Conservation (phyloP, 2,888 invertebrate species). For the Mesoligia furuncula region DNA sequence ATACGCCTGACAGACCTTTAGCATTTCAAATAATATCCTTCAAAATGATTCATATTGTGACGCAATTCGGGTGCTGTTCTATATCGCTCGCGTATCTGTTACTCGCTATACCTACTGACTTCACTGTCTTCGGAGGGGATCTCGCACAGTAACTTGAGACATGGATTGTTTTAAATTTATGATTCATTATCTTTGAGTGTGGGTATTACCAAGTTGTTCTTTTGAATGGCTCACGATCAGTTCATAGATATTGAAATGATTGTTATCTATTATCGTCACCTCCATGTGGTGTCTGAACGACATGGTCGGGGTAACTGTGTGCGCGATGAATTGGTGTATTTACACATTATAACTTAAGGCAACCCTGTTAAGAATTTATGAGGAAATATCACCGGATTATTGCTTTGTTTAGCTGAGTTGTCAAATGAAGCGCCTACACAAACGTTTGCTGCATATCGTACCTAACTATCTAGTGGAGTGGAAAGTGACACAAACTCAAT, state of each 20-base stretch:
- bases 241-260: not conserved
- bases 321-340: not conserved
- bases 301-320: not conserved
- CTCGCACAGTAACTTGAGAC: not conserved
- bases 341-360: not conserved
- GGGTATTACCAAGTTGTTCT: conserved; percentile 8
- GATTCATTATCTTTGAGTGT: conserved; percentile 29
- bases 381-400: not conserved
- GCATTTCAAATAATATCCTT: not conserved
- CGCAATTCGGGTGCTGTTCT: not conserved
- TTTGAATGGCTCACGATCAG: not conserved
- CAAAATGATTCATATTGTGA: not conserved
- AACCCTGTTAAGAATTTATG: no score
- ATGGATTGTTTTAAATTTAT: conserved; percentile 1
- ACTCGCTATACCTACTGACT: not conserved
- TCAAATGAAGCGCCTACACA: conserved; percentile 19
- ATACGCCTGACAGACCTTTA: no score
- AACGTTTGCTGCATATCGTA: conserved; percentile 11
- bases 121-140: not conserved
- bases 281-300: not conserved
- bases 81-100: not conserved
- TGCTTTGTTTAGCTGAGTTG: not conserved
- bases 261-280: conserved; percentile 16
- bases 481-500: not conserved
- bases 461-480: not conserved